Evolutionary conservation across 2,888 invertebrate species (phyloP), one percentile per base, ranked within the genome.

Genomic region (Tribolium freemani): DNA sequence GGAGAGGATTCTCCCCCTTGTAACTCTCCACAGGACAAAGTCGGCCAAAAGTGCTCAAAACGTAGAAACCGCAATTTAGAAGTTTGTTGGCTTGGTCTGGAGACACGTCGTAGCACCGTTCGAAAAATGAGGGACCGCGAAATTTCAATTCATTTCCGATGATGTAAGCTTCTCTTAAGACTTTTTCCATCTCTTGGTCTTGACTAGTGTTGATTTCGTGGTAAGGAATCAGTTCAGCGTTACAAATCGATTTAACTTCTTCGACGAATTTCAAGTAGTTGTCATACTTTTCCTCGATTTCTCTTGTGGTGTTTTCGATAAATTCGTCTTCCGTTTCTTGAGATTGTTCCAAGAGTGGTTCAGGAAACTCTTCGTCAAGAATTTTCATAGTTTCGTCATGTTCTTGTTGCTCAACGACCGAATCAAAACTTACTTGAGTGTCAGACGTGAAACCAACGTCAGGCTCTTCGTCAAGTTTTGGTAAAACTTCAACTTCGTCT

Each of bases 21-120:
- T 82, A 87, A 57, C 90, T 85, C 78, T 90, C 89, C 0, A 93
- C 92, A 0, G 93, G 93, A 81, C 93, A 92, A 79, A 89, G 88
- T 66, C 89, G 88, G 16, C 90, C 88, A 83, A 92, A 93, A 76
- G 89, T 88, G 81, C 92, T 93, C 13, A 90, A 81, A 73, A 92
- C 89, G 81, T 86, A 91, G 82, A 90, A 90, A 3, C 93, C 92
- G 73, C 86, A 86, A 1, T 85, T 81, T 44, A 93, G 79, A 50
- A 93, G 84, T 63, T 86, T 85, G 78, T 92, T 90, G 3, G 92
- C 91, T 10, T 88, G 85, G 75, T 90, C 88, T 9, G 84, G 75
- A 61, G 87, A 86, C 1, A 91, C 81, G 30, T 88, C 85, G 79
- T 88, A 88, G 3, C 90, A 89, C 81, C 89, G 87, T 82, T 92